A percentile compares a stretch with the other conserved stretches of the same genome.
Evolutionary conservation across 1,140 invertebrate genomes (phyloP).

Genomic region (Meteorus sp.): DNA sequence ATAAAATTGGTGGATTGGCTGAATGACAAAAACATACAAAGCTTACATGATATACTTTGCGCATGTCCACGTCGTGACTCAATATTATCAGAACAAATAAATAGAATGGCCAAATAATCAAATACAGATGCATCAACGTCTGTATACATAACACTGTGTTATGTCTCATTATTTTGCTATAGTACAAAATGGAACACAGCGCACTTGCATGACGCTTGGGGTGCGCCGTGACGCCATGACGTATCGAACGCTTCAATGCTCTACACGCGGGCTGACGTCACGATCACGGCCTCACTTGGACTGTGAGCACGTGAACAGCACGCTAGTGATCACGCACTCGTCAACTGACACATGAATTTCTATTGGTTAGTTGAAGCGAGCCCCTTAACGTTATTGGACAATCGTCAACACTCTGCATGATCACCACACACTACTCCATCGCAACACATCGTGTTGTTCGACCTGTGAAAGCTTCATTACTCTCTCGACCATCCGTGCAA

Average conservation of each 20-base stretch:
- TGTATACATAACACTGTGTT: background rate
- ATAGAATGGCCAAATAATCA: no score
- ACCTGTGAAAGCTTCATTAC: conserved; percentile 50
- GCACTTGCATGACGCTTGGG: conserved; percentile 38
- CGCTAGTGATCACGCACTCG: conserved; percentile 54
- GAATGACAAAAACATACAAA: no score
- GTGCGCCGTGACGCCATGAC: conserved; percentile 44
- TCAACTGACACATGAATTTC: conserved; percentile 39
- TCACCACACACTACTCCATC: conserved; percentile 37
- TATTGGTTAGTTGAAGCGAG: conserved; percentile 57
- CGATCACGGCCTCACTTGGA: conserved; percentile 57
- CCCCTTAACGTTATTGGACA: conserved; percentile 49
- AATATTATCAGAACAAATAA: no score
- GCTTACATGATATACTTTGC: no score
- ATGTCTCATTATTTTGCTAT: no score
- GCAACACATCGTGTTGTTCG: conserved; percentile 33
- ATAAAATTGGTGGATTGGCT: no score
- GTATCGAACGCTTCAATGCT: conserved; percentile 50
- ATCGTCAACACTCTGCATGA: conserved; percentile 40
- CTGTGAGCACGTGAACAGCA: conserved; percentile 58
- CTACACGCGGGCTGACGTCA: conserved; percentile 57
- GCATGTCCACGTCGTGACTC: no score
- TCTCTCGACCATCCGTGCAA: conserved; percentile 38
- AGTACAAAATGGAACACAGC: background rate
- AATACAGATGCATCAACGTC: no score